A percentile compares a stretch with the other conserved stretches of the same genome.
Evolutionary conservation across 2,888 invertebrate species (phyloP).

Genomic region (Chloroclystis v-ata): DNA sequence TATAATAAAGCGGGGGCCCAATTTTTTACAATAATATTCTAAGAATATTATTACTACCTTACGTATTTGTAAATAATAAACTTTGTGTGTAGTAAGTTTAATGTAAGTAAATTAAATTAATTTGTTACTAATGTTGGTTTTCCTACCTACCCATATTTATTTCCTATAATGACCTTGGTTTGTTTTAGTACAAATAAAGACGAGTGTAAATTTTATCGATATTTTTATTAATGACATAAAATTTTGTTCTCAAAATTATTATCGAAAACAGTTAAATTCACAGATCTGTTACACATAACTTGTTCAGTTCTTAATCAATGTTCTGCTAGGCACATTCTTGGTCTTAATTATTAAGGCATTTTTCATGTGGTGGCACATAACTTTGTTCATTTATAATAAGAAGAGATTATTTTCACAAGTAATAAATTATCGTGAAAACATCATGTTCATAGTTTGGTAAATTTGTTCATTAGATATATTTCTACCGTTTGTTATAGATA

Average conservation of each 20-base stretch:
- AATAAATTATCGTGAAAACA: too few species aligned
- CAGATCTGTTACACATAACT: too few species aligned
- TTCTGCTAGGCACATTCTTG: conserved; percentile 7
- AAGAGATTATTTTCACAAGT: too few species aligned
- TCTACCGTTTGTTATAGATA: too few species aligned
- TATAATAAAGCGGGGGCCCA: conserved; percentile 21
- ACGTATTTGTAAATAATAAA: conserved; percentile 23
- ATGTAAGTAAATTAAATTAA: conserved; percentile 1
- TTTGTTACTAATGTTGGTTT: conserved; percentile 10
- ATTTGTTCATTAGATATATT: too few species aligned
- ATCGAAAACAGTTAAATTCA: too few species aligned
- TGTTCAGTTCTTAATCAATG: background rate
- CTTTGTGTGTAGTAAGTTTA: conserved; percentile 1
- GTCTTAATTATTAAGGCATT: conserved; percentile 1
- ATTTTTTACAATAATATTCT: conserved; percentile 20
- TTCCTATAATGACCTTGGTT: too few species aligned
- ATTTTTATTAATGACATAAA: conserved; percentile 12
- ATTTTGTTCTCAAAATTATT: conserved; percentile 1
- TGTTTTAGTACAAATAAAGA: too few species aligned
- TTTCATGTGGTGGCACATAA: background rate
- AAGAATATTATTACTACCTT: conserved; percentile 20
- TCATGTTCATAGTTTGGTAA: too few species aligned
- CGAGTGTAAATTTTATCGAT: background rate
- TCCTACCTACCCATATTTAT: background rate
- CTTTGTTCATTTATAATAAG: too few species aligned